A percentile compares a stretch with the other conserved stretches of the same genome.
phyloP scores from a whole-genome alignment of 2,113 vertebrate species.

The Podarcis muralis region DNA sequence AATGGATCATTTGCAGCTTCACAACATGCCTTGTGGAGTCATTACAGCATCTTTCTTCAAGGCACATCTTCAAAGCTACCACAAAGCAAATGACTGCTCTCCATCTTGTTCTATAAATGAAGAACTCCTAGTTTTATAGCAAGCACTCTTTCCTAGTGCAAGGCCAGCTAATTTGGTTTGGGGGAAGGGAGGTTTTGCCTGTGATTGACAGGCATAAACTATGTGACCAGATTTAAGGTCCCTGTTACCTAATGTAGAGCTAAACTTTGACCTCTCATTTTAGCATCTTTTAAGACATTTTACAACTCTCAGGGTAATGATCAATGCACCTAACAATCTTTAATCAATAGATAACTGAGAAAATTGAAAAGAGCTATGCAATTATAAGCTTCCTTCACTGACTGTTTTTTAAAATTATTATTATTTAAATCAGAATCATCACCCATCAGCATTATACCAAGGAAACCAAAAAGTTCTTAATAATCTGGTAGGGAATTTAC shows the following conservation, averaged over 20 bases:
- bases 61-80: background rate
- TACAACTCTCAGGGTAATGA: constrained; percentile 37
- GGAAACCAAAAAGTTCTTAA: constrained; percentile 32
- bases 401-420: background rate
- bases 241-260: background rate
- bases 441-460: constrained; percentile 26
- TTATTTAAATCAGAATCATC: constrained; percentile 10
- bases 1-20: background rate
- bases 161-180: background rate
- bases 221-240: background rate
- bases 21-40: background rate
- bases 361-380: constrained; percentile 28
- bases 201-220: background rate
- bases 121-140: background rate
- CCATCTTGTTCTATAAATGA: background rate
- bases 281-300: constrained; percentile 33
- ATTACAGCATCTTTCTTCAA: no score
- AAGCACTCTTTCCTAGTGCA: background rate
- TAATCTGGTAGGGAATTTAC: constrained; percentile 21
- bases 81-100: background rate
- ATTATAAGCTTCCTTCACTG: constrained; percentile 33
- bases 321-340: constrained; percentile 19
- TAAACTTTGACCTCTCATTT: background rate
- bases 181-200: background rate
- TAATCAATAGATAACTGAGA: constrained; percentile 22